These are phyloP conservation scores for Neotoxoptera formosana DNA, from an alignment of 1,140 invertebrate genomes.

Conservation along the genomic window DNA sequence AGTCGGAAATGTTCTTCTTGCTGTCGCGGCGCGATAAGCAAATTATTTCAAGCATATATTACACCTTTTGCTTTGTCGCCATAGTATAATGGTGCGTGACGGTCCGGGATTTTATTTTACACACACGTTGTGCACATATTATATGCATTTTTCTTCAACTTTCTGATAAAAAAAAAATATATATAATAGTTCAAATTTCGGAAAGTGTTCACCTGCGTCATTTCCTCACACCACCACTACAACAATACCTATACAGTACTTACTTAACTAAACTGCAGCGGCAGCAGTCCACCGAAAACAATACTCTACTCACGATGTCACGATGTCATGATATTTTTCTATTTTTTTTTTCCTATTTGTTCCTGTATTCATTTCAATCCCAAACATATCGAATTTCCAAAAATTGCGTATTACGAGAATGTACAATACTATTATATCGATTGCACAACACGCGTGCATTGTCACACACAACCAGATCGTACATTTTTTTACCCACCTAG, in stretches of 20 bases:
- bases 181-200: background rate
- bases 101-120: background rate
- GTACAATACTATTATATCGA: background rate
- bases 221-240: too few relatives aligned
- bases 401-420: background rate
- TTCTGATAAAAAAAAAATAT: background rate
- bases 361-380: background rate
- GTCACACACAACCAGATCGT: background rate
- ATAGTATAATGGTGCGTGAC: background rate
- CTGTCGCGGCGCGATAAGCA: background rate
- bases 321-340: background rate
- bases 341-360: background rate
- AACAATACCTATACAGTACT: background rate
- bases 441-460: background rate
- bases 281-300: background rate
- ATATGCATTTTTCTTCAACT: background rate
- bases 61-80: background rate
- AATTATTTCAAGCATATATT: background rate
- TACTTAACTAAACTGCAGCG: background rate
- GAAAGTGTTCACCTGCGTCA: too few relatives aligned
- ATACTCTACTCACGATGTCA: background rate
- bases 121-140: background rate
- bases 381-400: background rate
- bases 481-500: background rate
- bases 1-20: background rate